Evolutionary conservation across 2,113 vertebrate species (phyloP).

Genomic region (Nestor notabilis): DNA sequence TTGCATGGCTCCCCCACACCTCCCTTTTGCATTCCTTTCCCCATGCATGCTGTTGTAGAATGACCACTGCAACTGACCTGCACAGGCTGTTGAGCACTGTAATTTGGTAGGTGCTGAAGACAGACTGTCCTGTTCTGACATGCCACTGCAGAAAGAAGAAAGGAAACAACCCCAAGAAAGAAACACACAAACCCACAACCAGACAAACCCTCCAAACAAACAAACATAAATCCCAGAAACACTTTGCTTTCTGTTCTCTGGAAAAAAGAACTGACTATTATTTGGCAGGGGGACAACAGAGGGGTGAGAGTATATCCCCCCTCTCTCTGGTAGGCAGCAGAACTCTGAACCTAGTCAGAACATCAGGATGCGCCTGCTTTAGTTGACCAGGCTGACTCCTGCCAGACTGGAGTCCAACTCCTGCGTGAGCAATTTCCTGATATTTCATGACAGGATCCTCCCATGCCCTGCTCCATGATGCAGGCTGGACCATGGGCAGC

Average conservation of each 20-base stretch:
- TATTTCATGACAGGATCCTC: not conserved
- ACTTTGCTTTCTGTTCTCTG: not conserved
- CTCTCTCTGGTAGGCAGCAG: not conserved
- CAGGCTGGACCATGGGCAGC: not conserved
- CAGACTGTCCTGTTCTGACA: not conserved
- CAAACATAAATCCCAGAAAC: not conserved
- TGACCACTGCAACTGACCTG: not conserved
- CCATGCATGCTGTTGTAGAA: not conserved
- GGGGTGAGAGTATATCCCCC: fast-evolving
- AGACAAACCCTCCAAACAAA: not conserved
- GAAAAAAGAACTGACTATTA: not conserved
- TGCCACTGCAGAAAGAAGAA: not conserved
- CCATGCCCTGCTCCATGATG: fast-evolving
- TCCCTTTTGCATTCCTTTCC: not conserved
- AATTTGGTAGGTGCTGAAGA: not conserved
- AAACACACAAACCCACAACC: not conserved
- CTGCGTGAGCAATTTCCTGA: fast-evolving
- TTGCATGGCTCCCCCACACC: not conserved
- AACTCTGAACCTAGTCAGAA: not conserved
- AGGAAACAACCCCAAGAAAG: not conserved
- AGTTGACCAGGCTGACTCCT: not conserved
- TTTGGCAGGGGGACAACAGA: not conserved
- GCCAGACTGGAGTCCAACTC: not conserved
- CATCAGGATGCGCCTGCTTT: not conserved
- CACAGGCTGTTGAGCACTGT: not conserved